A percentile compares a stretch with the other conserved stretches of the same genome.
phyloP scores from a whole-genome alignment of 2,888 invertebrate species.

The Carcina quercana region DNA sequence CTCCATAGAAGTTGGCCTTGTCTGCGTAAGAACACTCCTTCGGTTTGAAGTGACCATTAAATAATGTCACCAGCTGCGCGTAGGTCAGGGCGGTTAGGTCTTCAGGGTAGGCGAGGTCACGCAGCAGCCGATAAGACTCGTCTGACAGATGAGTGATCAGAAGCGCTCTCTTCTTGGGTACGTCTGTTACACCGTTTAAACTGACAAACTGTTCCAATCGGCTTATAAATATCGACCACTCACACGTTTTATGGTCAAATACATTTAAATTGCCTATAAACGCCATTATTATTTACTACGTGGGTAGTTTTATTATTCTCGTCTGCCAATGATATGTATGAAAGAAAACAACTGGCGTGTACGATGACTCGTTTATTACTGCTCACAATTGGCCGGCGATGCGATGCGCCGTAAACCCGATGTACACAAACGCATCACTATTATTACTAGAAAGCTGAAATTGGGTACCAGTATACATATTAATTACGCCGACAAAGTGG shows the following conservation, averaged over 20 bases:
- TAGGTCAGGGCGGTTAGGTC: slow-evolving; percentile 9
- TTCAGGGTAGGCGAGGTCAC: slow-evolving; percentile 13
- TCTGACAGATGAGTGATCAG: slow-evolving; percentile 11
- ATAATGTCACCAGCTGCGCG: slow-evolving; percentile 9
- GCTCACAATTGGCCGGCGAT: too few relatives aligned
- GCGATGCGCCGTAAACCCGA: too few relatives aligned
- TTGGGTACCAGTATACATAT: too few relatives aligned
- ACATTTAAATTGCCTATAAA: slow-evolving; percentile 1
- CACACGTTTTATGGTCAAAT: slow-evolving; percentile 6
- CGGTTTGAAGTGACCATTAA: slow-evolving; percentile 14
- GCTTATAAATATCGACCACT: slow-evolving; percentile 4
- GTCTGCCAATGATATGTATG: too few relatives aligned
- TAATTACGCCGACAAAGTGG: too few relatives aligned
- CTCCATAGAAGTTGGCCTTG: slow-evolving; percentile 12
- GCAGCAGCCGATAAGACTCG: slow-evolving; percentile 10
- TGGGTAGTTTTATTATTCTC: too few relatives aligned
- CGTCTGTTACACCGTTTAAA: slow-evolving; percentile 1
- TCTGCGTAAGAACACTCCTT: slow-evolving; percentile 14
- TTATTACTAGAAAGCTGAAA: too few relatives aligned
- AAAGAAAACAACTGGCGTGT: too few relatives aligned
- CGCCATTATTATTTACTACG: background rate
- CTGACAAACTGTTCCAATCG: slow-evolving; percentile 3
- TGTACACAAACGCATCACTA: too few relatives aligned
- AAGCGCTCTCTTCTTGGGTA: slow-evolving; percentile 1
- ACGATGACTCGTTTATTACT: too few relatives aligned